Evolutionary conservation across 2,797 vertebrate genomes (phyloP).

Genomic region (Enteromius mattozi): DNA sequence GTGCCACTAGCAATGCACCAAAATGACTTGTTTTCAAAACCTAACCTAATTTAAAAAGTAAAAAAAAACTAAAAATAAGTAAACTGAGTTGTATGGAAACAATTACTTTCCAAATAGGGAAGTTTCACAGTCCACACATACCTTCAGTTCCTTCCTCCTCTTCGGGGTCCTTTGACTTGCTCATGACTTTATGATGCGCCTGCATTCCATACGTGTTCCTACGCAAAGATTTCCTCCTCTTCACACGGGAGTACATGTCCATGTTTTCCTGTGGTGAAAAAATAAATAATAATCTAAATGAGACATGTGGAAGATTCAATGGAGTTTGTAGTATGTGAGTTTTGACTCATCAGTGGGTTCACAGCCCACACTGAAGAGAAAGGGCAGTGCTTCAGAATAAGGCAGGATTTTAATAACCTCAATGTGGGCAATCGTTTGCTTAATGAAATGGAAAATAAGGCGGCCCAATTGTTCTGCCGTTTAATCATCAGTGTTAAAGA

Average conservation of each 20-base stretch:
- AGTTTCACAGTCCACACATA: conserved; percentile 32
- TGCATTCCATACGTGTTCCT: conserved; percentile 94
- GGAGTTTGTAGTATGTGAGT: neutral
- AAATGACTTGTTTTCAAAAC: neutral
- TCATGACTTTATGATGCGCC: conserved; percentile 92
- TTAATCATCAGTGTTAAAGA: conserved; percentile 2
- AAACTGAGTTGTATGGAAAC: neutral
- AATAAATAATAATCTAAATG: neutral
- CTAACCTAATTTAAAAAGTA: too few species aligned
- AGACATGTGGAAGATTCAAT: neutral
- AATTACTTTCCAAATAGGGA: neutral
- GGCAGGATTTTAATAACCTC: neutral
- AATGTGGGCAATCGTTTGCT: neutral
- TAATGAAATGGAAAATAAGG: conserved; percentile 33
- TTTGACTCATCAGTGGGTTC: conserved; percentile 7
- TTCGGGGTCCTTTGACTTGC: conserved; percentile 87
- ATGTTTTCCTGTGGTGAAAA: conserved; percentile 90
- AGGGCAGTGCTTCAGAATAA: neutral
- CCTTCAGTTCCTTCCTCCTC: conserved; percentile 81
- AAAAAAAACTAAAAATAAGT: neutral
- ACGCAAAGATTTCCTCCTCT: conserved; percentile 93
- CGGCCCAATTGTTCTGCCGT: neutral
- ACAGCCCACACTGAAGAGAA: conserved; percentile 20
- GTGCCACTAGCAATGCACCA: neutral
- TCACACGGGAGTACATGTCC: conserved; percentile 99